Evolutionary conservation across 2,888 invertebrate species (phyloP).

Genomic region (Pimpla rufipes): DNA sequence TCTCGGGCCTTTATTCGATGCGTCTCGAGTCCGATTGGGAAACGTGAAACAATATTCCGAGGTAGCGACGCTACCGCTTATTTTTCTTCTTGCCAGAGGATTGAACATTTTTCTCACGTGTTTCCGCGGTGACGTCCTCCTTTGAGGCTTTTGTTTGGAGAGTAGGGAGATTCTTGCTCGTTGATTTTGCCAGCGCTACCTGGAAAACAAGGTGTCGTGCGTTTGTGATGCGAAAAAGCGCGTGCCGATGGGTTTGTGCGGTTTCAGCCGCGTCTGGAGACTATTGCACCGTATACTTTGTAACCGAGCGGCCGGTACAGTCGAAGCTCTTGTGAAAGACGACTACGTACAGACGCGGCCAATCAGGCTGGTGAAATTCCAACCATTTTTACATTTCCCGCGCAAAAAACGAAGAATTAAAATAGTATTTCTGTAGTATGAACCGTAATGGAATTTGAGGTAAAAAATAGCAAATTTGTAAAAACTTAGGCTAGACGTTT

Average conservation of each 20-base stretch:
- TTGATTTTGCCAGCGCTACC: conserved; percentile 36
- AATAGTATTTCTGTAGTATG: no score
- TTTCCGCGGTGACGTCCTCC: conserved; percentile 10
- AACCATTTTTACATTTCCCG: not conserved
- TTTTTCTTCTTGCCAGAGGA: conserved; percentile 6
- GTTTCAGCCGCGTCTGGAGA: not conserved
- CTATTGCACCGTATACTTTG: conserved; percentile 1
- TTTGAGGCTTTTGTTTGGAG: conserved; percentile 38
- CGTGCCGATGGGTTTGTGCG: conserved; percentile 20
- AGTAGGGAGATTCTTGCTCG: conserved; percentile 27
- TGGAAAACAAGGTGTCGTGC: conserved; percentile 3
- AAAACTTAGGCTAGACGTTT: no score
- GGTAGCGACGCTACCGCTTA: conserved; percentile 18
- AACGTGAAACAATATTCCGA: not conserved
- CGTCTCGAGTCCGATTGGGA: not conserved
- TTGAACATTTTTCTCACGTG: conserved; percentile 16
- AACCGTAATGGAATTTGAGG: no score
- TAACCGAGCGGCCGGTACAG: conserved; percentile 9
- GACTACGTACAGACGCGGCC: not conserved
- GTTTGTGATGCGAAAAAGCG: not conserved
- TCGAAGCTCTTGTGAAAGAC: conserved; percentile 13
- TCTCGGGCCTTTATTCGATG: conserved; percentile 15
- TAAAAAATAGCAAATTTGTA: no score
- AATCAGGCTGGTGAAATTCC: not conserved
- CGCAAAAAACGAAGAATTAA: not conserved